Conservation (phyloP, 37 sponge, comb jelly and placozoan genomes). For the Cladorhizidae sp. region DNA sequence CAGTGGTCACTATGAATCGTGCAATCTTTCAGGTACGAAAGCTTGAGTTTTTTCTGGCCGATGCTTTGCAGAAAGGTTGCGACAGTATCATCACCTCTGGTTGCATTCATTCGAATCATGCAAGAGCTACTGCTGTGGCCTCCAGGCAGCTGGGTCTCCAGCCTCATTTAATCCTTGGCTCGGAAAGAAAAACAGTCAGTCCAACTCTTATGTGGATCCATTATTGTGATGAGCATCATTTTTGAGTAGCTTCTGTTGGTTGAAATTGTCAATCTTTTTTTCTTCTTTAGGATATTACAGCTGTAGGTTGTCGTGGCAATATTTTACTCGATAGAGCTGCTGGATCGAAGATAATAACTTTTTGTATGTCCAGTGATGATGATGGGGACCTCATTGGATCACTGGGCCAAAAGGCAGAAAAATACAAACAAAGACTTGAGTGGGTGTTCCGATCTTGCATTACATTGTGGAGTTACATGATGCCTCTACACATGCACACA, state of each 20-base stretch:
- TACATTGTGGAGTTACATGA: neutral
- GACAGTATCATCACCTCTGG: slow-evolving; percentile 79
- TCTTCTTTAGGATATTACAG: slow-evolving; percentile 47
- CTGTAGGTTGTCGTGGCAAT: slow-evolving; percentile 69
- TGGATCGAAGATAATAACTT: slow-evolving; percentile 66
- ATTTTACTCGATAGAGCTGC: slow-evolving; percentile 68
- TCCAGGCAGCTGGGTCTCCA: slow-evolving; percentile 77
- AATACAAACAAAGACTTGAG: slow-evolving; percentile 46
- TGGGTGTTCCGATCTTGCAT: slow-evolving; percentile 27
- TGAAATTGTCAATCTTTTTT: no score
- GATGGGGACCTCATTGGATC: slow-evolving; percentile 29
- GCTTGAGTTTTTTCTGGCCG: slow-evolving; percentile 84
- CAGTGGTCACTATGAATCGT: no score
- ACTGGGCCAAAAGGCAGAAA: slow-evolving; percentile 39
- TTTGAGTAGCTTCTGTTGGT: no score
- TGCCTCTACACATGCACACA: neutral
- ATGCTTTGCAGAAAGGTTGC: slow-evolving; percentile 69
- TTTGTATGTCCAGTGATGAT: slow-evolving; percentile 25
- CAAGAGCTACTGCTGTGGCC: slow-evolving; percentile 84
- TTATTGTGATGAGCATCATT: no score
- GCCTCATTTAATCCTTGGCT: slow-evolving; percentile 75
- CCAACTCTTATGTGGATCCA: no score
- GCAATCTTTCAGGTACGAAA: slow-evolving; percentile 60
- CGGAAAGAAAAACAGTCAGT: slow-evolving; percentile 32
- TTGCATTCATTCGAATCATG: slow-evolving; percentile 78